Evolutionary conservation across 2,797 vertebrate species (phyloP), one percentile per base, ranked within the genome.

Genomic region (Karalla daura): DNA sequence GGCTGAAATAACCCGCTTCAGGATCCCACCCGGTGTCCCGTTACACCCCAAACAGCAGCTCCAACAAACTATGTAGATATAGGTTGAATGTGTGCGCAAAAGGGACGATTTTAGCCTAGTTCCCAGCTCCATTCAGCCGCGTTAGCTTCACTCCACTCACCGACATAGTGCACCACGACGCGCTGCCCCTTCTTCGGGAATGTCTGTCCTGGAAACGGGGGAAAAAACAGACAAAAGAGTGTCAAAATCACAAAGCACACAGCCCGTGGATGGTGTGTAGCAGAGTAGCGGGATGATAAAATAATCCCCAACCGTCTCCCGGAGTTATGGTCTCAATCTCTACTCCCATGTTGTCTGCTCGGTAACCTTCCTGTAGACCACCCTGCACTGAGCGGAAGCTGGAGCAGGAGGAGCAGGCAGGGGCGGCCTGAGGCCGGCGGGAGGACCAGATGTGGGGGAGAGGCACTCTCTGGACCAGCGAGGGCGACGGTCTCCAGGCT

Each of bases 101-200:
- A 10, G 33, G 11, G 11, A 35, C 14, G 33, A 10, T 14, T 35
- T 10, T 35, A 35, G 33, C 14, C 7, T 14, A 10, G 28, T 30
- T 17, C 1, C 9, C 0, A 13, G 53, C 32, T 54, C 24, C n/a
- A 12, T 13, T 35, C 24, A 7, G 39, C 18, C 17, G 11, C 39
- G 35, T 37, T 37, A 37, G 13, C 39, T 5, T 4, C 1, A 28
- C 51, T 46, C 5, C 32, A 93, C 96, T 96, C 87, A 97, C 96
- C 96, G 63, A 94, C 94, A 82, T 97, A 97, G 78, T 97, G 96
- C 74, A 97, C 96, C 88, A 96, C 95, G 88, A 95, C 95, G 79
- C 91, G 93, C 93, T 97, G 96, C 30, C 96, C 96, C 87, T 94
- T 95, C 78, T 95, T 96, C 35, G 96, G 96, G 61, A 95, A 97